Conservation (phyloP, 2,797 vertebrate species). For the Lacerta bilineata region DNA sequence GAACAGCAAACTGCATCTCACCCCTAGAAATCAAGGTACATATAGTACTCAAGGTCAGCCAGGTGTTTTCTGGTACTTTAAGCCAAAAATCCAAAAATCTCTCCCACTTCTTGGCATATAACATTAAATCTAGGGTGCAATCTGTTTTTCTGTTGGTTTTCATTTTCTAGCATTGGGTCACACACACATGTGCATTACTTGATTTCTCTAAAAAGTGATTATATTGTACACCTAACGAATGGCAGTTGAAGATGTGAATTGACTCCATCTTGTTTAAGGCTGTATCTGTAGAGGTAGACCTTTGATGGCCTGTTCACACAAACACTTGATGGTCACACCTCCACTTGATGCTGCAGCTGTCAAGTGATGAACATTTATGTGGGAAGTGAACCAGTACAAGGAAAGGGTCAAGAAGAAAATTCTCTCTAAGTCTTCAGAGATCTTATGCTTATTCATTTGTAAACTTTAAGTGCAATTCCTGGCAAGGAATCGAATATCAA, state of each 20-base stretch:
- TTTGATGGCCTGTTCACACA: not conserved
- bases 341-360: not conserved
- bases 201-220: not conserved
- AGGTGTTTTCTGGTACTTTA: too few relatives aligned
- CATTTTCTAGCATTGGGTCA: not conserved
- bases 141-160: not conserved
- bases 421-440: conserved; percentile 21
- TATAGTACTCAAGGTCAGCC: too few relatives aligned
- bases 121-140: too few relatives aligned
- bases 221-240: not conserved
- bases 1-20: too few relatives aligned
- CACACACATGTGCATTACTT: not conserved
- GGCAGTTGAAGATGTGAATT: too few relatives aligned
- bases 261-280: not conserved
- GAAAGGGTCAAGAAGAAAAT: conserved; percentile 22
- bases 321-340: not conserved
- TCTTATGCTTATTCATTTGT: conserved; percentile 46
- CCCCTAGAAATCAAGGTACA: too few relatives aligned
- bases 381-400: not conserved
- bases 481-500: conserved; percentile 30
- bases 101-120: too few relatives aligned
- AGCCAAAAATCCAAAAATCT: too few relatives aligned
- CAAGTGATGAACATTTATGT: not conserved
- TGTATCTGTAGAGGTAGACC: not conserved
- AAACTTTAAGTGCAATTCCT: conserved; percentile 39